A percentile compares a stretch with the other conserved stretches of the same genome.
Conservation (phyloP, 2,888 invertebrate genomes). For the Nymphalis c-album region DNA sequence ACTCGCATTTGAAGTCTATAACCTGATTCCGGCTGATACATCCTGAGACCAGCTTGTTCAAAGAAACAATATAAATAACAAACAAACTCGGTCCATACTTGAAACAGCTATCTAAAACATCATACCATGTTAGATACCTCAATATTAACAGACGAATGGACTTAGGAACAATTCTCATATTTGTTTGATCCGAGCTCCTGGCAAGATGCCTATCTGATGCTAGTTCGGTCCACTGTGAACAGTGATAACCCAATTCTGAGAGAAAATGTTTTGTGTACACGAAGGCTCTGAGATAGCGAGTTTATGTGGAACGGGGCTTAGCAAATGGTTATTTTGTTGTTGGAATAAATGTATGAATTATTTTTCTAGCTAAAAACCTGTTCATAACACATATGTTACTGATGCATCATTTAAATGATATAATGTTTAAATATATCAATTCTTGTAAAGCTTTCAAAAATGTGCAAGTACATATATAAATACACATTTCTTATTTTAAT, state of each 20-base stretch:
- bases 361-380: too few relatives aligned
- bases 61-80: neutral
- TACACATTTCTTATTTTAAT: too few relatives aligned
- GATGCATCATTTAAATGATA: too few relatives aligned
- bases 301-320: slow-evolving; percentile 16
- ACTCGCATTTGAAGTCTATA: too few relatives aligned
- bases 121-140: slow-evolving; percentile 32
- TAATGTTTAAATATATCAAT: too few relatives aligned
- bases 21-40: too few relatives aligned
- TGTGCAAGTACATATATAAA: too few relatives aligned
- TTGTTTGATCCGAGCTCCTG: slow-evolving; percentile 56
- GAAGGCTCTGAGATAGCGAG: slow-evolving; percentile 54
- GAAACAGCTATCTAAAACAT: slow-evolving; percentile 5
- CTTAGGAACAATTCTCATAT: slow-evolving; percentile 43
- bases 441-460: too few relatives aligned
- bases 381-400: too few relatives aligned
- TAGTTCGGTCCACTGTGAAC: slow-evolving; percentile 48
- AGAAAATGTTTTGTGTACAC: slow-evolving; percentile 62
- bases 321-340: slow-evolving; percentile 16
- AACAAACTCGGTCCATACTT: neutral
- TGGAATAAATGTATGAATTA: neutral
- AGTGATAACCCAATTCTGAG: slow-evolving; percentile 65
- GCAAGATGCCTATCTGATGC: slow-evolving; percentile 71
- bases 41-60: too few relatives aligned
- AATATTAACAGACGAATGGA: slow-evolving; percentile 36